phyloP scores from a whole-genome alignment of 2,888 invertebrate species.

The Nephrotoma flavescens region DNA sequence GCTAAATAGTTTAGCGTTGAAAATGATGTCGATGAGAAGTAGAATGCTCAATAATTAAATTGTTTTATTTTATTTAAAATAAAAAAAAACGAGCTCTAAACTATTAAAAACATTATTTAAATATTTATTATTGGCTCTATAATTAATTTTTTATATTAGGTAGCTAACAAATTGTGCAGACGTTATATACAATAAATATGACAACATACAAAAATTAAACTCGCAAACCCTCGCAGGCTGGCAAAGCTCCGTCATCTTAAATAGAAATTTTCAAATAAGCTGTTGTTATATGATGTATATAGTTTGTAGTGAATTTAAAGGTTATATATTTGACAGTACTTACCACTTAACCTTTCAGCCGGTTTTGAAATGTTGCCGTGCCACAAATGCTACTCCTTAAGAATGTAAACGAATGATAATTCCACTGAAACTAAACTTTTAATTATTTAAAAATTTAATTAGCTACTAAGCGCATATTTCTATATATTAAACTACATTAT shows the following conservation, averaged over 20 bases:
- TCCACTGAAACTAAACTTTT: neutral
- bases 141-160: too few species aligned
- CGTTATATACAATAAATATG: too few species aligned
- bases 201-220: neutral
- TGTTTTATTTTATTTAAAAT: too few species aligned
- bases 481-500: neutral
- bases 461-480: neutral
- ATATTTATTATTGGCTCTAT: too few species aligned
- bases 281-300: neutral
- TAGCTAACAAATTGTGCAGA: too few species aligned
- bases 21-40: too few species aligned
- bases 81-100: too few species aligned
- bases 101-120: too few species aligned
- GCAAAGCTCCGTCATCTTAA: neutral
- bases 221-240: neutral
- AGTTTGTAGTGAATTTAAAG: neutral
- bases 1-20: too few species aligned
- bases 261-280: neutral
- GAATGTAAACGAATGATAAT: neutral
- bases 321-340: neutral
- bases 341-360: neutral
- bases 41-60: too few species aligned
- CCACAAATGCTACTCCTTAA: neutral
- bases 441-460: neutral
- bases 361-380: neutral